Base-by-base conservation (phyloP, 1,140 invertebrate genomes). In the Gryllus bimaculatus region DNA sequence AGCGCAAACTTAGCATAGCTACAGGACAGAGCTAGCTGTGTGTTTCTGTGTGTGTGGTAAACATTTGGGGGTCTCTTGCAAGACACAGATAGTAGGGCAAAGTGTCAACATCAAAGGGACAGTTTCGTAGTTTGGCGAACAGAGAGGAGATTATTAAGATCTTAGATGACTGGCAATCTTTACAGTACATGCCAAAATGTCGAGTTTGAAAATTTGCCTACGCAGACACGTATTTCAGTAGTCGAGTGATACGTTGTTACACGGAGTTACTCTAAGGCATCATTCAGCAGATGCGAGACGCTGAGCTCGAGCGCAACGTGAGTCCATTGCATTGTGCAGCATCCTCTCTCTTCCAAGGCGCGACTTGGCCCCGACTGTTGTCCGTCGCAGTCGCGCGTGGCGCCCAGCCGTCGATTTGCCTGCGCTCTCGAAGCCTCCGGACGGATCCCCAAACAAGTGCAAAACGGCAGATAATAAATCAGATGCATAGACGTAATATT, bases 1-100 rank as follows among this genome's bases (percentile, higher is more conserved):
- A 79, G 78, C 20, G 76, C 76, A 77, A 77, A 54, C 26, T 47
- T 66, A 66, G 77, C 49, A 66, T 66, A 78, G 49, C 77, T 48
- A 78, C 54, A 78, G 73, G 48, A 20, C 76, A 77, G 54, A 66
- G 48, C 76, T 77, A 77, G 76, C 76, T 77, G 26, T 76, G 75
- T 76, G 75, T 76, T 76, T 48, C 20, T 66, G 54, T 66, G 54
- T 66, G 54, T 66, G 54, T 66, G 10, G 54, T 13, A 66, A 13
- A 66, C 54, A 13, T 66, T 10, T 10, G 18, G 54, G 54, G 54
- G 18, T 66, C 54, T 66, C 54, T 66, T 66, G 54, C 54, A 66
- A 66, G 54, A 66, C 18, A 66, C 54, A 66, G 54, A 66, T 66
- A 66, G 54, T 66, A 66, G 54, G 54, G 10, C 10, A 10, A 66